phyloP scores from a whole-genome alignment of 2,797 vertebrate species.

The Cygnus olor region DNA sequence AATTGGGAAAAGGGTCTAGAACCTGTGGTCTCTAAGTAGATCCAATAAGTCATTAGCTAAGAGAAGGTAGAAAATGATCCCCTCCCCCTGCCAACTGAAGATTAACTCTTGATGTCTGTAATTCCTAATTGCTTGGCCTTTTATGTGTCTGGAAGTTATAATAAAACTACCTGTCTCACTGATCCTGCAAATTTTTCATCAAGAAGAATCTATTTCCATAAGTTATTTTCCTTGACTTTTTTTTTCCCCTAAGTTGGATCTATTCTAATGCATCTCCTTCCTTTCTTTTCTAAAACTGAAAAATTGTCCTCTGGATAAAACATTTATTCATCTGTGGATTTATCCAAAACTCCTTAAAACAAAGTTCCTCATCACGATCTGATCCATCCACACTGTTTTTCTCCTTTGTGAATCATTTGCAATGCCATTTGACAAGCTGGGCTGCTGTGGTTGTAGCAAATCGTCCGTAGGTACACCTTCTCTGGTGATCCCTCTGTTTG shows the following conservation, averaged over 20 bases:
- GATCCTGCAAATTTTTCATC: background rate
- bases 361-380: background rate
- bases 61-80: background rate
- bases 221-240: background rate
- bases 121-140: background rate
- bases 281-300: background rate
- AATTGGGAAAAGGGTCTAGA: background rate
- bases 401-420: background rate
- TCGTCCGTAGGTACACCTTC: background rate
- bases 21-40: background rate
- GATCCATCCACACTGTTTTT: background rate
- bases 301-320: background rate
- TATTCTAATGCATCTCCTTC: background rate
- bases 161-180: background rate
- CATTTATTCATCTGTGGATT: background rate
- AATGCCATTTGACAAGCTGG: background rate
- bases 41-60: background rate
- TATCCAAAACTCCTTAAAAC: background rate
- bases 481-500: background rate
- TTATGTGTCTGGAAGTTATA: background rate
- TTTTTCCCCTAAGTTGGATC: accelerated
- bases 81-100: no score
- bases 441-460: background rate
- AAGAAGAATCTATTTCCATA: background rate
- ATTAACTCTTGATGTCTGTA: accelerated